A percentile compares a stretch with the other conserved stretches of the same genome.
Evolutionary conservation across 30 jellyfish, hydroid and myxozoan species (phyloP).

Genomic region (Nemopilema nomurai): DNA sequence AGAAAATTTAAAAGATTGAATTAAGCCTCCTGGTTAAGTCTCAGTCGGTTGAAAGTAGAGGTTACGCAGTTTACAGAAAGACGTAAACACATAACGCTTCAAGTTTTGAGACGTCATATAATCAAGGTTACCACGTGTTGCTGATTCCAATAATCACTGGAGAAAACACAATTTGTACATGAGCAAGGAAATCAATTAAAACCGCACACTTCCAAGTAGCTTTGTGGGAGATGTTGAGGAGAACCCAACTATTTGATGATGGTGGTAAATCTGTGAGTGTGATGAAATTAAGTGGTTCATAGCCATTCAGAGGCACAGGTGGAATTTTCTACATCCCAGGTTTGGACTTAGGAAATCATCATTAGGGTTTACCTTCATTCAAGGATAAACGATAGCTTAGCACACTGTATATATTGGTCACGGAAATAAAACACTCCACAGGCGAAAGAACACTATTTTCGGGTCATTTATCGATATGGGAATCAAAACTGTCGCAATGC

Average conservation of each 20-base stretch:
- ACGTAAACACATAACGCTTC: too few relatives aligned
- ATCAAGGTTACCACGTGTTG: too few relatives aligned
- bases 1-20: neutral
- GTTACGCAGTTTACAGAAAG: too few relatives aligned
- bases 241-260: neutral
- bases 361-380: neutral
- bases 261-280: neutral
- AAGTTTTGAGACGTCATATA: too few relatives aligned
- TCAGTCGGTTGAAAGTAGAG: too few relatives aligned
- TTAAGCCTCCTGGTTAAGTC: neutral
- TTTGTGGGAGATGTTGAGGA: neutral
- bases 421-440: neutral
- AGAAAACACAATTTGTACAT: too few relatives aligned
- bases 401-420: neutral
- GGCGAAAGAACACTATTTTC: neutral
- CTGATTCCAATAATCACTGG: too few relatives aligned
- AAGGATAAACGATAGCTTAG: neutral
- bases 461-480: too few relatives aligned
- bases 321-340: neutral
- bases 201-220: neutral
- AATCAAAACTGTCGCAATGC: too few relatives aligned
- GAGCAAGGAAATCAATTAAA: too few relatives aligned
- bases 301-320: neutral
- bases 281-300: neutral
- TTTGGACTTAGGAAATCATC: neutral